Evolutionary conservation across 2,888 invertebrate genomes (phyloP).

Genomic region (Tinea semifulvella): DNA sequence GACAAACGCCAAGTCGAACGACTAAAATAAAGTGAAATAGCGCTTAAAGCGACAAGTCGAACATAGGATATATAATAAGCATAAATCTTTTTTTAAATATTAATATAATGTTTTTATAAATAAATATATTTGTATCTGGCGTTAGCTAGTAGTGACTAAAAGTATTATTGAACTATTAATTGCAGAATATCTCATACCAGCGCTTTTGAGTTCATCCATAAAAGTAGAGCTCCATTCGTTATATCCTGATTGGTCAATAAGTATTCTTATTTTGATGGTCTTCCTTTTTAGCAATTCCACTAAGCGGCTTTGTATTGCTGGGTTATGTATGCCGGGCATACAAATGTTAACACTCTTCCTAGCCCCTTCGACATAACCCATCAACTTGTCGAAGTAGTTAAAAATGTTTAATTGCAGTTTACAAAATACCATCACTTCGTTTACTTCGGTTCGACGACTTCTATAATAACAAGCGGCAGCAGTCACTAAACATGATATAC

Average conservation of each 20-base stretch:
- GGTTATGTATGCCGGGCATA: constrained; percentile 58
- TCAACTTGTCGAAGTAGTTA: constrained; percentile 54
- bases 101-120: no score
- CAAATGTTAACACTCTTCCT: constrained; percentile 46
- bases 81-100: no score
- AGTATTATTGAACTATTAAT: no score
- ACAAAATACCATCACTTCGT: constrained; percentile 62
- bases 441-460: constrained; percentile 43
- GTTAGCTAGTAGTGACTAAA: no score
- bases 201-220: constrained; percentile 46
- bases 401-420: constrained; percentile 54
- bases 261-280: constrained; percentile 41
- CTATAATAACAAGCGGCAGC: constrained; percentile 54
- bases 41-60: no score
- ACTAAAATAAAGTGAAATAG: no score
- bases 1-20: no score
- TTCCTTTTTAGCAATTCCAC: constrained; percentile 42
- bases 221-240: constrained; percentile 48
- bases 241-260: constrained; percentile 49
- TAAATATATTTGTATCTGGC: no score
- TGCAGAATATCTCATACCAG: constrained; percentile 45
- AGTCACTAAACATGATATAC: constrained; percentile 43
- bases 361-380: constrained; percentile 51
- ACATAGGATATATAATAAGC: no score
- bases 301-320: constrained; percentile 51